A percentile compares a stretch with the other conserved stretches of the same genome.
Evolutionary conservation across 1,140 invertebrate genomes (phyloP).

Genomic region (Himalopsyche phryganea): DNA sequence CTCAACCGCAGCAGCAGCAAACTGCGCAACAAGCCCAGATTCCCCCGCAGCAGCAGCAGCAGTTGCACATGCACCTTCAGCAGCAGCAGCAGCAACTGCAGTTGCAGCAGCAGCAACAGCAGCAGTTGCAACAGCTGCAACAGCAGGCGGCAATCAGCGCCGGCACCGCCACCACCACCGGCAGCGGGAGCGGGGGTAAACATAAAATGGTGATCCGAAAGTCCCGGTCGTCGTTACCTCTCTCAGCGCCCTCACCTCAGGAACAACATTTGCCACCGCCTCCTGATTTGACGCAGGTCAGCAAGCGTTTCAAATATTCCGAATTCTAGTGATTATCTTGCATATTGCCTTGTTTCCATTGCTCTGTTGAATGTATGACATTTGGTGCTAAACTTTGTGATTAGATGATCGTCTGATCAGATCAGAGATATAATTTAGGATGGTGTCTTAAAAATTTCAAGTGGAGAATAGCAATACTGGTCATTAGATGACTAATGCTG

Average conservation of each 20-base stretch:
- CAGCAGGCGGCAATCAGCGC: conserved; percentile 47
- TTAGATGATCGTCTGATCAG: no score
- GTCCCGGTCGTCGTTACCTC: conserved; percentile 20
- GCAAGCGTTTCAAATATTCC: no score
- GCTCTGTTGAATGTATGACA: neutral
- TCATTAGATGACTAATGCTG: no score
- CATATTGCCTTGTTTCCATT: neutral
- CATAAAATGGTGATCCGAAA: conserved; percentile 29
- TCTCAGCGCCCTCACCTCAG: conserved; percentile 7
- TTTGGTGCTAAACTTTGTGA: no score
- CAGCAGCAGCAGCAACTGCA: conserved; percentile 45
- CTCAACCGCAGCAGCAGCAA: conserved; percentile 44
- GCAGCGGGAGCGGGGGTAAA: conserved; percentile 36
- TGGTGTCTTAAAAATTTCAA: no score
- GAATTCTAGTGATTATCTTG: no score
- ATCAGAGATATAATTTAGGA: no score
- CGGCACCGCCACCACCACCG: conserved; percentile 45
- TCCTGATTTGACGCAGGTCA: conserved; percentile 23
- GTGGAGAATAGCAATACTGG: no score
- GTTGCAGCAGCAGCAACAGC: conserved; percentile 43
- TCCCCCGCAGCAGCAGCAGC: conserved; percentile 40
- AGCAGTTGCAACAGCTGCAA: conserved; percentile 42
- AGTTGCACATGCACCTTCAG: conserved; percentile 47
- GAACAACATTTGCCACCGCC: conserved; percentile 24
- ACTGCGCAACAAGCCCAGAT: conserved; percentile 37